Evolutionary conservation across 2,797 vertebrate species (phyloP), one percentile per base, ranked within the genome.

Genomic region (Smutsia temminckii): DNA sequence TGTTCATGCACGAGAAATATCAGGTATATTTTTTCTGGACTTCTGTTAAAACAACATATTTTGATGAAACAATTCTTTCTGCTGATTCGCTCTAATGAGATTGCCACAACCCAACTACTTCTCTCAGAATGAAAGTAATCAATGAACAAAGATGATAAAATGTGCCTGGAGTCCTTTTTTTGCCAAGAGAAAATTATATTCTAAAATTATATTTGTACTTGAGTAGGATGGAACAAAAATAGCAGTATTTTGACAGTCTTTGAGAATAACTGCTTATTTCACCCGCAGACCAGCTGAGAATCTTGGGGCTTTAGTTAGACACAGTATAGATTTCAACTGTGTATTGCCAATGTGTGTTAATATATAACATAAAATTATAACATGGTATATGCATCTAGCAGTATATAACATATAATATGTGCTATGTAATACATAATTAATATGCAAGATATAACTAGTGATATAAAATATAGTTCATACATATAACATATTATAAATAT

Each of bases 201-300:
- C n/a, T 91, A 87, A 97, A 97, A 89, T 96, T 95, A 79, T 40
- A 84, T 85, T 96, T 89, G 16, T 75, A 53, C 32, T 93, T 95
- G 34, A 85, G 57, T 87, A 55, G 5, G 42, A 84, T 72, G 4
- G 71, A 89, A 66, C 80, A 91, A 91, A 96, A 95, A 93, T 49
- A 91, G 40, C 51, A 95, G 69, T 61, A 92, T 96, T 87, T 49
- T 89, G 55, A 86, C 32, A 93, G 18, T 40, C 46, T 89, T 85
- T 92, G 21, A 63, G 63, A 49, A 10, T 91, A 94, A 71, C 27
- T 79, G 8, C 64, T 80, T 85, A 20, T 81, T 96, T 87, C 27
- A n/a, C 75, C 17, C 14, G 20, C 8, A 85, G 57, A 80, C 66
- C 27, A 75, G 20, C 63, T 91, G 66, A 93, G 29, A 86, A 85